Percentiles rank a stretch among this genome's conserved stretches.
These are phyloP conservation scores for Drosophila nigrodunni DNA, from an alignment of 1,140 invertebrate genomes.

Conservation along the genomic window DNA sequence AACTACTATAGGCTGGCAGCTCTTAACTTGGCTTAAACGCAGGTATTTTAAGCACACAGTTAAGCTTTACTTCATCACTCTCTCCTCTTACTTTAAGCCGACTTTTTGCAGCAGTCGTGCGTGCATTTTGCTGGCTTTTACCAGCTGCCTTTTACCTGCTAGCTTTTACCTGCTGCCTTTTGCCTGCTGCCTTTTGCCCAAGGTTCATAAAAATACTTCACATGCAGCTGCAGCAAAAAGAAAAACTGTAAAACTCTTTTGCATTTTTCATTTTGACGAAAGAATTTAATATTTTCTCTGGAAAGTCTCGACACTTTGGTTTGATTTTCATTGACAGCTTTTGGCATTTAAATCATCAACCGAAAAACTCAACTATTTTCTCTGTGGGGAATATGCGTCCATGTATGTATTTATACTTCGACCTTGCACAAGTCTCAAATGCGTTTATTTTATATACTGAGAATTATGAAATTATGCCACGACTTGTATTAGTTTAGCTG, in stretches of 20 bases:
- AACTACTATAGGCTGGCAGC: not conserved
- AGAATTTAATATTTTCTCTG: slow-evolving; percentile 35
- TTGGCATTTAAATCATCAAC: slow-evolving; percentile 13
- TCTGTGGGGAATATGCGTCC: not conserved
- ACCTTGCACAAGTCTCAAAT: slow-evolving; percentile 1
- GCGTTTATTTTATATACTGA: slow-evolving; percentile 13
- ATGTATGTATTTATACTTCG: slow-evolving; percentile 4
- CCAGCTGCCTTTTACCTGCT: not conserved
- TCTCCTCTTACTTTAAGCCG: slow-evolving; percentile 18
- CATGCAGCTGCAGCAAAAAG: not conserved
- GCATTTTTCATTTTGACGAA: slow-evolving; percentile 26
- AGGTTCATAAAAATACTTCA: slow-evolving; percentile 17
- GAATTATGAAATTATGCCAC: not conserved
- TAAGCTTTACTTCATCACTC: not conserved
- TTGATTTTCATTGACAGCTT: slow-evolving; percentile 24
- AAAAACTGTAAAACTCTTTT: slow-evolving; percentile 1
- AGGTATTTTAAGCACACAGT: slow-evolving; percentile 1
- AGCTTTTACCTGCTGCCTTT: not conserved
- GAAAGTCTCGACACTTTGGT: slow-evolving; percentile 7
- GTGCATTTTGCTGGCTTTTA: slow-evolving; percentile 24
- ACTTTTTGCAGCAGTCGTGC: slow-evolving; percentile 22
- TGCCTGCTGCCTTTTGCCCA: slow-evolving; percentile 4
- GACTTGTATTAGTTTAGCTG: slow-evolving; percentile 18
- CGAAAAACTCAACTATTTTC: not conserved
- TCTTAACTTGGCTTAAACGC: slow-evolving; percentile 9